Evolutionary conservation across 2,797 vertebrate genomes (phyloP), one percentile per base, ranked within the genome.

Genomic region (Thunnus albacares): DNA sequence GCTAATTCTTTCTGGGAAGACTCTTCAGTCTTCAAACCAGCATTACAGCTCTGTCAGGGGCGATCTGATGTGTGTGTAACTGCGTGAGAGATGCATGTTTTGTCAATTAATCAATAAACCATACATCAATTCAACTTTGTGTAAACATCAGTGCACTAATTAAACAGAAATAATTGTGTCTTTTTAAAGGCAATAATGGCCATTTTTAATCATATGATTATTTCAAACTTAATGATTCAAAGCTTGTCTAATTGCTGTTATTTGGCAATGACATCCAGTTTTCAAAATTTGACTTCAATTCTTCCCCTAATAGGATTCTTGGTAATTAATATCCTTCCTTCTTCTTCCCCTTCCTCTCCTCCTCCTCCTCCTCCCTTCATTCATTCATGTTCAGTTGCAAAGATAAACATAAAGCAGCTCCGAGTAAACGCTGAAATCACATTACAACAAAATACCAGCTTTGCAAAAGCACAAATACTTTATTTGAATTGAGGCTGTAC

Each of bases 321-420:
- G 57, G 41, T 82, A 61, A 89, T 87, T 83, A 81, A 84, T 75
- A 82, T 64, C 53, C 61, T 15, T 73, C 76, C 75, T 80, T 81
- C 30, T 11, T 18, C 5, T 17, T 6, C 43, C 83, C 11, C 55
- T 30, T 47, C 26, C 67, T 61, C 53, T 33, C 59, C 6, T 52
- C 49, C 18, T 26, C 41, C 38, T 52, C 20, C 51, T 20, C 53
- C 3, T 52, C 71, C 80, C 3, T 86, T 79, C 88, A 72, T 88
- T 87, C 89, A 91, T 90, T 91, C 88, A 70, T 77, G 81, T 82
- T 76, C 62, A 80, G 35, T 59, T 33, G 57, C 56, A 80, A 59
- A 81, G 56, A 82, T 62, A 81, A 86, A 88, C 77, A 85, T 45
- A 60, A 72, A 77, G 55, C 79, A 57, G 56, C 30, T 11, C 24